These are phyloP conservation scores for Drosophila kepulauana DNA, from an alignment of 1,140 invertebrate species.

Conservation along the genomic window DNA sequence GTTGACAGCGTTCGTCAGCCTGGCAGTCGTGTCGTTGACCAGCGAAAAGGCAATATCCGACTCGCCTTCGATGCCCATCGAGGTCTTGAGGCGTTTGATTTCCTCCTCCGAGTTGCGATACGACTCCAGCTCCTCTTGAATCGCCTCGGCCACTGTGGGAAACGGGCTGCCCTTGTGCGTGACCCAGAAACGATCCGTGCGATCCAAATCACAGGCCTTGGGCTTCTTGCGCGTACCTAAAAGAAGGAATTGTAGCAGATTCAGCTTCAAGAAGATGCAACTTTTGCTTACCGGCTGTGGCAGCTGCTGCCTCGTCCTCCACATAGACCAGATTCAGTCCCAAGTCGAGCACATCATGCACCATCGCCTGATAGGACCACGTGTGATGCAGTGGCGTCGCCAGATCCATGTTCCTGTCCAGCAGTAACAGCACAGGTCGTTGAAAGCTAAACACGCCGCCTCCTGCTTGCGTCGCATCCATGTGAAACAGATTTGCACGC, in stretches of 20 bases:
- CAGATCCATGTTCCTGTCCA: slow-evolving; percentile 98
- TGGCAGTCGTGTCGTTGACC: slow-evolving; percentile 97
- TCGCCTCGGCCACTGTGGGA: slow-evolving; percentile 98
- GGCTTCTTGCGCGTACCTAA: slow-evolving; percentile 90
- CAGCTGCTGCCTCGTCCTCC: slow-evolving; percentile 87
- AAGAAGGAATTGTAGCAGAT: background rate
- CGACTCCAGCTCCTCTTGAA: slow-evolving; percentile 98
- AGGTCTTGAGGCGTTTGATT: slow-evolving; percentile 96
- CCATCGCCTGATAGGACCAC: slow-evolving; percentile 99
- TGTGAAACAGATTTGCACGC: slow-evolving; percentile 97
- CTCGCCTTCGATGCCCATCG: slow-evolving; percentile 95
- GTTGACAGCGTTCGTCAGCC: slow-evolving; percentile 97
- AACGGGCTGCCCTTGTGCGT: slow-evolving; percentile 98
- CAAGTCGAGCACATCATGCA: slow-evolving; percentile 97
- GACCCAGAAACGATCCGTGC: slow-evolving; percentile 96
- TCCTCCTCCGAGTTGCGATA: slow-evolving; percentile 97
- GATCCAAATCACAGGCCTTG: slow-evolving; percentile 96
- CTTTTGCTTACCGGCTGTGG: slow-evolving; percentile 39
- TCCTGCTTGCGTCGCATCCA: slow-evolving; percentile 90
- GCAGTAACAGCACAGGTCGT: slow-evolving; percentile 95
- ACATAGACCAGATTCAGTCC: slow-evolving; percentile 95
- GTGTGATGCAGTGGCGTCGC: slow-evolving; percentile 99
- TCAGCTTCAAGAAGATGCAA: background rate
- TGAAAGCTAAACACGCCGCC: slow-evolving; percentile 95
- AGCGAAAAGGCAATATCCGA: slow-evolving; percentile 91